phyloP scores from a whole-genome alignment of 2,113 vertebrate genomes.

The Pelodiscus sinensis region DNA sequence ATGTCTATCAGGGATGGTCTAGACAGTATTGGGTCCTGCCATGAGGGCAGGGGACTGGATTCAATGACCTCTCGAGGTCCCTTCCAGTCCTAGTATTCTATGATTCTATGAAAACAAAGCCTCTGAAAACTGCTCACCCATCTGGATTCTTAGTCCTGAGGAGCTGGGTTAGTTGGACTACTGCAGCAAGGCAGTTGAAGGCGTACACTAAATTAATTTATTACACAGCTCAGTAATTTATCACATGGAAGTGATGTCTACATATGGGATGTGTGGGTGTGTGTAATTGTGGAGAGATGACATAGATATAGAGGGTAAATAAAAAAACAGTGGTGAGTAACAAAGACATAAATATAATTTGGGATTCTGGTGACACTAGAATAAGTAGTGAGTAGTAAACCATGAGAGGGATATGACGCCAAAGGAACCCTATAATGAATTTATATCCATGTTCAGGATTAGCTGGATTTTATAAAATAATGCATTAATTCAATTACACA shows the following conservation, averaged over 20 bases:
- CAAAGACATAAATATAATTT: constrained; percentile 20
- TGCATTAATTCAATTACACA: constrained; percentile 56
- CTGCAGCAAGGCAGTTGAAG: background rate
- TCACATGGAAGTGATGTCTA: background rate
- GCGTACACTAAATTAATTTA: background rate
- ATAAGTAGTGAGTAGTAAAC: constrained; percentile 24
- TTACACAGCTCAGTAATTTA: background rate
- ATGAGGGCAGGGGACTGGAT: too few relatives aligned
- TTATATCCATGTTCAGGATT: background rate
- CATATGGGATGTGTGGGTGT: background rate
- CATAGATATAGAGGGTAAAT: background rate
- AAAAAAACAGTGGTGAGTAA: background rate
- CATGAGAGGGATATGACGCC: background rate
- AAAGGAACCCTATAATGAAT: background rate
- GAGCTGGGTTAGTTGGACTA: background rate
- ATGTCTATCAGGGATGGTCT: too few relatives aligned
- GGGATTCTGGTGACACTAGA: background rate
- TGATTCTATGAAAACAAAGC: background rate
- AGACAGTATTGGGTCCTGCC: too few relatives aligned
- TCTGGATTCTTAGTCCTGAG: background rate
- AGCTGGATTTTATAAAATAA: constrained; percentile 28
- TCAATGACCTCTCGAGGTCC: too few relatives aligned
- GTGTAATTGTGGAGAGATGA: background rate
- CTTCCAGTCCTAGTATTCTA: too few relatives aligned
- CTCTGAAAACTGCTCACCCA: background rate